Evolutionary conservation across 2,113 vertebrate genomes (phyloP).

Genomic region (Dromiciops gliroides): DNA sequence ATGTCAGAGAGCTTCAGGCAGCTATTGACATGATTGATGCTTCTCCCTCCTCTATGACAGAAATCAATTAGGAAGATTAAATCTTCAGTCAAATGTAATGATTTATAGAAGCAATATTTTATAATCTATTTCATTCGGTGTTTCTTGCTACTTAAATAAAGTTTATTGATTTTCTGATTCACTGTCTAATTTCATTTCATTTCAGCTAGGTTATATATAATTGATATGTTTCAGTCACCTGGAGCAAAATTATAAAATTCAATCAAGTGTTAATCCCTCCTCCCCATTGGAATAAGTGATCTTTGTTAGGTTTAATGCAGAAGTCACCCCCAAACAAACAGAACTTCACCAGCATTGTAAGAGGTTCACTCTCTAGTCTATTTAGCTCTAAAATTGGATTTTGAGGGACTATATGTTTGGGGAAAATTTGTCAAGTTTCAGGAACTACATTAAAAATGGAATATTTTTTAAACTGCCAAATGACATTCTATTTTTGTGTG

Average conservation of each 20-base stretch:
- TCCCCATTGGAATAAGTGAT: neutral
- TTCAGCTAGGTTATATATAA: constrained; percentile 27
- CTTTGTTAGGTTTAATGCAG: constrained; percentile 28
- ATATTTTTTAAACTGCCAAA: neutral
- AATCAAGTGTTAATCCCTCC: neutral
- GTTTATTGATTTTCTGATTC: constrained; percentile 49
- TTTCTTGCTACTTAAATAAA: constrained; percentile 24
- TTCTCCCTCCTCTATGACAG: neutral
- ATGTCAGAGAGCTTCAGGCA: constrained; percentile 21
- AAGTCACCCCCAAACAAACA: constrained; percentile 3
- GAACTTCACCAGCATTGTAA: neutral
- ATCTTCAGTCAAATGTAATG: constrained; percentile 17
- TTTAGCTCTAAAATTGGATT: neutral
- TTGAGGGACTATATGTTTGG: neutral
- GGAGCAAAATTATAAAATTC: neutral
- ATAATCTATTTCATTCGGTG: constrained; percentile 27
- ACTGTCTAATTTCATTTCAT: constrained; percentile 46
- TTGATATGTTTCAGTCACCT: neutral
- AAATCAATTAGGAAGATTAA: constrained; percentile 14
- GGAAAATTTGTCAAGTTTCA: neutral
- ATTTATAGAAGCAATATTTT: constrained; percentile 33
- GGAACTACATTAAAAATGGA: neutral
- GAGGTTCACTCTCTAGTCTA: neutral
- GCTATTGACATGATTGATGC: neutral
- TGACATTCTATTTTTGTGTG: constrained; percentile 25